A percentile compares a stretch with the other conserved stretches of the same genome.
Conservation (phyloP, 2,888 invertebrate species). For the Lasius fuliginosus region DNA sequence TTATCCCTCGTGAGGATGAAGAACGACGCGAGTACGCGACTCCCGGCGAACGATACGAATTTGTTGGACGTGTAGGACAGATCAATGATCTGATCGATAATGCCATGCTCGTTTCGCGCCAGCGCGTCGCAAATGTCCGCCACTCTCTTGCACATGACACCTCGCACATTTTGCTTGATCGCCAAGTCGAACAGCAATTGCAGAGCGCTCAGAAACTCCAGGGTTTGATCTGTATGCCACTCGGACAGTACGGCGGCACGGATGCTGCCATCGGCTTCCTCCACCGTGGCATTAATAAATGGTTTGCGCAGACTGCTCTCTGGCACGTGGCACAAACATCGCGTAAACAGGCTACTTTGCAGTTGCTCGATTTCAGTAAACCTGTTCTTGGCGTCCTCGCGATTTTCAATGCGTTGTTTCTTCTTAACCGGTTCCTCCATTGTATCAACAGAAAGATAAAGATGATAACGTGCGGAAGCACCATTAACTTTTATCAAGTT, state of each 20-base stretch:
- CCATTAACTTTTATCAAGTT: conserved; percentile 87
- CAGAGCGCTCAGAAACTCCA: conserved; percentile 94
- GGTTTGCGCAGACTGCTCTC: conserved; percentile 91
- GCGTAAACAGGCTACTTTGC: conserved; percentile 90
- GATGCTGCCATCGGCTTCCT: conserved; percentile 87
- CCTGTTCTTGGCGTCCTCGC: conserved; percentile 89
- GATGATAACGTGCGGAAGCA: conserved; percentile 88
- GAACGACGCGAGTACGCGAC: conserved; percentile 93
- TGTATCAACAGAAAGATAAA: conserved; percentile 88
- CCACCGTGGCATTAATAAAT: conserved; percentile 89
- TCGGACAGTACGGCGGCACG: conserved; percentile 88
- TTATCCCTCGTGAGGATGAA: conserved; percentile 94
- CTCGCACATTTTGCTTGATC: conserved; percentile 93
- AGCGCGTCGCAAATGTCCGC: conserved; percentile 93
- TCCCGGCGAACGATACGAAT: conserved; percentile 93
- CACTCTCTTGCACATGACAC: conserved; percentile 93
- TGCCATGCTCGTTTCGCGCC: conserved; percentile 93
- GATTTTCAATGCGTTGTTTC: conserved; percentile 91
- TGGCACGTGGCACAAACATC: conserved; percentile 93
- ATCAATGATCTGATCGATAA: conserved; percentile 94
- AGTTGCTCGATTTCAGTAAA: conserved; percentile 88
- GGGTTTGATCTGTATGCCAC: conserved; percentile 90
- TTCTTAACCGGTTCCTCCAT: conserved; percentile 96
- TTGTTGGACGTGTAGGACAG: conserved; percentile 93
- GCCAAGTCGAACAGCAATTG: conserved; percentile 95